These are phyloP conservation scores for Strigops habroptila DNA, from an alignment of 2,113 vertebrate genomes.

Conservation along the genomic window DNA sequence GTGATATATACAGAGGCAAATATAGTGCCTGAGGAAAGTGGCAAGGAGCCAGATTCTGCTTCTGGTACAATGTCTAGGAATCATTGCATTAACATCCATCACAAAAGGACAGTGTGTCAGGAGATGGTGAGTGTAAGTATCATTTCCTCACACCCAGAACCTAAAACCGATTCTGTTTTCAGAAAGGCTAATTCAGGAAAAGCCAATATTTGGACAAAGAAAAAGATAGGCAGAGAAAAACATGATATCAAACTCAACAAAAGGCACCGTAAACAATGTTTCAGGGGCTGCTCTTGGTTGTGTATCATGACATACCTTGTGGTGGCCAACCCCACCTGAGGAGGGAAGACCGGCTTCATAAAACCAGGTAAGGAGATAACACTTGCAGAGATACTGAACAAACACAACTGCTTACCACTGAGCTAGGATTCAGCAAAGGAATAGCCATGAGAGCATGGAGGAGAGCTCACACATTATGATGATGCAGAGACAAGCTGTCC, in stretches of 20 bases:
- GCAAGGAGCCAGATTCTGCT: slow-evolving; percentile 21
- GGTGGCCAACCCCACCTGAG: not conserved
- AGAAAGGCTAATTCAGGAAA: slow-evolving; percentile 16
- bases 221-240: not conserved
- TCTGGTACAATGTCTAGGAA: not conserved
- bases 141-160: not conserved
- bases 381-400: not conserved
- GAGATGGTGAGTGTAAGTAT: not conserved
- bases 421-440: not conserved
- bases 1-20: not conserved
- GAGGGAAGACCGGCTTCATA: not conserved
- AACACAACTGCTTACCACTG: not conserved
- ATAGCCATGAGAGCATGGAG: not conserved
- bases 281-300: not conserved
- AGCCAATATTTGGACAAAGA: not conserved
- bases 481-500: not conserved
- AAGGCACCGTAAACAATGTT: not conserved
- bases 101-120: not conserved
- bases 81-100: not conserved
- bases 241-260: not conserved
- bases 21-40: not conserved
- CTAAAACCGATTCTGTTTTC: not conserved
- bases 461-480: fast-evolving
- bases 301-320: not conserved
- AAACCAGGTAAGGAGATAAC: not conserved